Base-by-base conservation (phyloP, 2,797 vertebrate species). In the Staurois parvus region DNA sequence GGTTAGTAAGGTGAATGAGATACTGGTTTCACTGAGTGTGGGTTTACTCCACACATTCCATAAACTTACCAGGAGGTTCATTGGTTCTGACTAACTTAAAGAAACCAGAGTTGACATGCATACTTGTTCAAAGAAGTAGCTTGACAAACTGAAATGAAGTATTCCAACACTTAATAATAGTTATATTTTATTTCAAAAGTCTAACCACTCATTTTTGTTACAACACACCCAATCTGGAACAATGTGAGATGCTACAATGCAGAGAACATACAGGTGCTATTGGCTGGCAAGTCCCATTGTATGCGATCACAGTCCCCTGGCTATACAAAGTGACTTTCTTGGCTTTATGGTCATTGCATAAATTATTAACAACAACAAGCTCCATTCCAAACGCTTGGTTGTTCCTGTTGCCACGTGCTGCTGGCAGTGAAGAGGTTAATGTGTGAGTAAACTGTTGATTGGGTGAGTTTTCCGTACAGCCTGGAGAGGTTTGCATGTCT, bases 391-490 rank as follows among this genome's bases (percentile, higher is more conserved):
- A 48, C 26, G 28, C 37, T 37, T 56, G 10, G 13, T 32, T 40
- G 30, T 26, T 81, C 45, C 24, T 29, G 34, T 59, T 59, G 52
- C 52, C 52, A 59, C 32, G 59, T 21, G n/a, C 64, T 83, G 56
- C 81, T 67, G 72, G 59, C 64, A 75, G 81, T 83, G 42, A 48
- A 66, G 29, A 29, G 19, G 48, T 83, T 76, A 84, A 84, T 68
- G 7, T 15, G 52, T 30, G 29, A 48, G 64, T 59, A 48, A 28
- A 79, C 21, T 26, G 8, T 76, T 75, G 32, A n/a, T 5, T 37
- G 13, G 34, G 10, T 42, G 8, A 56, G 67, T n/a, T 17, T 48
- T 70, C 42, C 12, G 30, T 26, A 37, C 21, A 56, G 32, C 30
- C 48, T 70, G 42, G 30, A 70, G 30, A 70, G 19, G 24, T 26